phyloP scores from a whole-genome alignment of 1,140 invertebrate species.

The Ladona fulva region DNA sequence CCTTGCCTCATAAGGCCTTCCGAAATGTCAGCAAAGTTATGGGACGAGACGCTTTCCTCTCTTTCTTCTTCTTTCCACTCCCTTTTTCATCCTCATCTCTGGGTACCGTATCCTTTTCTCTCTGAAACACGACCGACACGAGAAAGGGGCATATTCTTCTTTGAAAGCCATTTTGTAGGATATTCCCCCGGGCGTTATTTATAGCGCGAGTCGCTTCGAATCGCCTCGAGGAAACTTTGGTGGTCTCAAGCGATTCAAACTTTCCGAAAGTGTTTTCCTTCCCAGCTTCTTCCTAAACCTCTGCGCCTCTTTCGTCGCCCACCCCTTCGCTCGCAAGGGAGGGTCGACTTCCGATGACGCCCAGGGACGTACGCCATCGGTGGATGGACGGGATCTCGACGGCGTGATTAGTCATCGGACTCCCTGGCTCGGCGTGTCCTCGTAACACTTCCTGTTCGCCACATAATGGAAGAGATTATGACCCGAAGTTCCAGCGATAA shows the following conservation, averaged over 20 bases:
- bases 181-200: not conserved
- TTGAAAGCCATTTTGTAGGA: conserved; percentile 9
- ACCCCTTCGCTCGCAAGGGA: no score
- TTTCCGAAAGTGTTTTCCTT: not conserved
- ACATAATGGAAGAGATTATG: no score
- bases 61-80: not conserved
- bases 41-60: not conserved
- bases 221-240: not conserved
- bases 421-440: no score
- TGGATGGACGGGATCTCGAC: no score
- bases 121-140: not conserved
- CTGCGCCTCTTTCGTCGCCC: no score
- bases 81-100: not conserved
- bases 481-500: no score
- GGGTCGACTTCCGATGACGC: no score
- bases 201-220: not conserved
- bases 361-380: no score
- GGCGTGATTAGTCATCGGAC: no score
- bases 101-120: not conserved
- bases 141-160: not conserved
- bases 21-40: not conserved
- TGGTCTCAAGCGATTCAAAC: not conserved
- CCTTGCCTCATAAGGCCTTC: not conserved
- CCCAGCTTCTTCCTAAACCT: no score
- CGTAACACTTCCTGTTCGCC: no score